These are phyloP conservation scores for Lasioglossum malachurum DNA, from an alignment of 2,888 invertebrate species.

Conservation along the genomic window DNA sequence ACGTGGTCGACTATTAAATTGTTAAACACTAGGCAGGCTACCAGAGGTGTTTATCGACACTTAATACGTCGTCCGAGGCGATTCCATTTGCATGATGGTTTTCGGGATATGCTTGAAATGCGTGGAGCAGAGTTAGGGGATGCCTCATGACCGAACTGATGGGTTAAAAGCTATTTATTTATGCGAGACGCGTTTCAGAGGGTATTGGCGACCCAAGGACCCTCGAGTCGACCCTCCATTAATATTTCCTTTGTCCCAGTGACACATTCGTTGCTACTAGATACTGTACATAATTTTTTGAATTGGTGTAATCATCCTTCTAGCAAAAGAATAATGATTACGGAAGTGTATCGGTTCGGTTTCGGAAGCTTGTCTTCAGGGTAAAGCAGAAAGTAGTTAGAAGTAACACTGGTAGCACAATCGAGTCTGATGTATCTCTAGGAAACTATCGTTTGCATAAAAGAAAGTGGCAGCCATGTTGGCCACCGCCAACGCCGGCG, in stretches of 20 bases:
- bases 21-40: background rate
- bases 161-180: background rate
- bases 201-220: background rate
- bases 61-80: background rate
- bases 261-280: background rate
- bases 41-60: background rate
- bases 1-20: slow-evolving; percentile 9
- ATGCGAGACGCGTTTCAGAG: background rate
- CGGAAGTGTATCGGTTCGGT: background rate
- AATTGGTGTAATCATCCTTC: background rate
- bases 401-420: background rate
- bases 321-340: background rate
- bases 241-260: background rate
- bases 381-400: background rate
- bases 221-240: background rate
- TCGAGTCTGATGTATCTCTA: background rate
- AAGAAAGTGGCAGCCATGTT: slow-evolving; percentile 6
- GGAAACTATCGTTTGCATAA: slow-evolving; percentile 2
- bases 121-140: background rate
- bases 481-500: background rate
- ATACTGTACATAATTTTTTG: background rate
- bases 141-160: background rate
- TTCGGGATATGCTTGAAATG: slow-evolving; percentile 2
- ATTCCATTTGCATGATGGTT: slow-evolving; percentile 7
- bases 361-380: background rate